These are phyloP conservation scores for Oxycera nigricornis DNA, from an alignment of 2,888 invertebrate species.

Conservation along the genomic window DNA sequence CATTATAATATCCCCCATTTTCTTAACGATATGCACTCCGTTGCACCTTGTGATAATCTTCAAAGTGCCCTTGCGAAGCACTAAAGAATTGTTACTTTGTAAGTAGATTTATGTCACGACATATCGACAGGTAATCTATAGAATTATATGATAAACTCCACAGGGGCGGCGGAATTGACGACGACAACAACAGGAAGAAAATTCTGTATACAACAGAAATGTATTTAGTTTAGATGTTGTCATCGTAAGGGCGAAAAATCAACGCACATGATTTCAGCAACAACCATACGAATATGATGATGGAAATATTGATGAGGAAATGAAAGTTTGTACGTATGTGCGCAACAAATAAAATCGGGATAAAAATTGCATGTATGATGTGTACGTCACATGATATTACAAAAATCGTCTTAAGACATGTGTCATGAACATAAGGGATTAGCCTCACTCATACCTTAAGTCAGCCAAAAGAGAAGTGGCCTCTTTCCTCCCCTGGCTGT, in stretches of 20 bases:
- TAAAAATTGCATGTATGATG: conserved; percentile 33
- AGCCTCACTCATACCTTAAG: conserved; percentile 37
- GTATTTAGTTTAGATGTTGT: neutral
- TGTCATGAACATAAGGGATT: conserved; percentile 43
- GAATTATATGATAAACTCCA: conserved; percentile 1
- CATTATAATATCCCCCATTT: too few relatives aligned
- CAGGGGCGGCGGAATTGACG: neutral
- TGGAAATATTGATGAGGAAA: neutral
- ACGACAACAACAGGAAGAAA: conserved; percentile 9
- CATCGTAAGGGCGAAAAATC: neutral
- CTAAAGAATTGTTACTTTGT: conserved; percentile 10
- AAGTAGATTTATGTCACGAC: conserved; percentile 30
- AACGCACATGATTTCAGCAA: neutral
- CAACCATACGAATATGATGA: neutral
- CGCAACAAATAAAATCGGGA: neutral
- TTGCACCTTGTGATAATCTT: neutral
- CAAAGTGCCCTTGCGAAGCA: neutral
- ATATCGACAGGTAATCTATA: conserved; percentile 36
- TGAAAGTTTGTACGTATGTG: neutral
- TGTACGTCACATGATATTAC: conserved; percentile 32
- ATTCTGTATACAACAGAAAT: neutral
- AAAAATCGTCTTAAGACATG: conserved; percentile 41
- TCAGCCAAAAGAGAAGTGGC: conserved; percentile 4
- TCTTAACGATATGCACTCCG: too few relatives aligned
- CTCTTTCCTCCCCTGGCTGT: neutral